Conservation (phyloP, 1,140 invertebrate species). For the Xylocopa sonorina region DNA sequence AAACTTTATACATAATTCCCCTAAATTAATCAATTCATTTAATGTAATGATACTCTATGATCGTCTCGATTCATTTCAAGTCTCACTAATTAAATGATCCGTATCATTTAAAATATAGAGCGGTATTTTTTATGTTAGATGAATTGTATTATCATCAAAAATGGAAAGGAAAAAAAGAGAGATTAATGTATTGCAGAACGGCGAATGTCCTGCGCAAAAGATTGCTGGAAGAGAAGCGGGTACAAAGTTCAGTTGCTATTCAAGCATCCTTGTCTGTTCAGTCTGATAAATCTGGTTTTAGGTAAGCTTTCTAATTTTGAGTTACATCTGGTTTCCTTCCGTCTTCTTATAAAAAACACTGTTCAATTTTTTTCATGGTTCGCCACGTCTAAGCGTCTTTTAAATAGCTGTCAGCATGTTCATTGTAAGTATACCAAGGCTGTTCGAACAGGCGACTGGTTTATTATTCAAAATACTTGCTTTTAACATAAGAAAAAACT, state of each 20-base stretch:
- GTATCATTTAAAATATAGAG: background rate
- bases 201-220: background rate
- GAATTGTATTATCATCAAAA: too few relatives aligned
- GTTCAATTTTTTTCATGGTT: background rate
- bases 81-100: background rate
- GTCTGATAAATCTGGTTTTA: conserved; percentile 6
- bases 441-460: background rate
- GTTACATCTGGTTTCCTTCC: background rate
- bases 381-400: too few relatives aligned
- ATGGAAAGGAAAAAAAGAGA: background rate
- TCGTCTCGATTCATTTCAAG: background rate
- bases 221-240: background rate
- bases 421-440: background rate
- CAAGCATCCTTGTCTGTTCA: background rate
- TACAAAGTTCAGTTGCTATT: background rate
- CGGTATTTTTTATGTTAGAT: background rate
- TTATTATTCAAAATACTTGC: too few relatives aligned
- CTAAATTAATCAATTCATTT: conserved; percentile 20
- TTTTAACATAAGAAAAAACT: too few relatives aligned
- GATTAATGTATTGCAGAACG: background rate
- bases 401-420: background rate
- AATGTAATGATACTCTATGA: background rate
- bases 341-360: background rate
- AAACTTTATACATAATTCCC: background rate
- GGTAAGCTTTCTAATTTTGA: conserved; percentile 10